phyloP scores from a whole-genome alignment of 30 jellyfish, hydroid and myxozoan genomes.

The Cassiopea xamachana region DNA sequence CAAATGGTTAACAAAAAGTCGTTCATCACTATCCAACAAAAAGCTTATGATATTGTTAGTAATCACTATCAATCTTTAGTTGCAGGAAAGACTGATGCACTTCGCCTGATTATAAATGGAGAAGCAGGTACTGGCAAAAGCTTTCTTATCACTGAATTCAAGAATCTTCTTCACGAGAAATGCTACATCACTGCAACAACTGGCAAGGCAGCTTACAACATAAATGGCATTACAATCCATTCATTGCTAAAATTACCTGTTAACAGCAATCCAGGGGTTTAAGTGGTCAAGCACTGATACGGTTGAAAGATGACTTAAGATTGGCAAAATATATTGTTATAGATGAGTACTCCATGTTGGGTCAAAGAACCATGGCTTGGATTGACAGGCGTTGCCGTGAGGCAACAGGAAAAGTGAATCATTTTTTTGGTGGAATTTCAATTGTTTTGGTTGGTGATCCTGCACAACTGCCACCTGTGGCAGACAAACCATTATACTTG shows the following conservation, averaged over 20 bases:
- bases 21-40: neutral
- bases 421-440: conserved; percentile 60
- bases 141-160: conserved; percentile 29
- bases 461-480: conserved; percentile 73
- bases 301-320: conserved; percentile 11
- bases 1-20: conserved; percentile 37
- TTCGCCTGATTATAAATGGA: conserved; percentile 50
- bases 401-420: conserved; percentile 14
- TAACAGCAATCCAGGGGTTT: conserved; percentile 9
- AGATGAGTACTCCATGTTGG: conserved; percentile 67
- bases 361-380: conserved; percentile 55
- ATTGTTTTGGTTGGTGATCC: conserved; percentile 38
- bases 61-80: conserved; percentile 22
- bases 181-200: conserved; percentile 47
- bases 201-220: conserved; percentile 43
- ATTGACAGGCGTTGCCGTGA: conserved; percentile 46
- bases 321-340: conserved; percentile 24
- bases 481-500: conserved; percentile 33
- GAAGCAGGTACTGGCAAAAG: conserved; percentile 66
- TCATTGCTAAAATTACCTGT: conserved; percentile 41
- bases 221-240: conserved; percentile 35
- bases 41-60: conserved; percentile 22
- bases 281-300: conserved; percentile 25
- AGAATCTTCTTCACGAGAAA: conserved; percentile 13
- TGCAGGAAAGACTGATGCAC: conserved; percentile 19